These are phyloP conservation scores for Phorcus lineatus DNA, from an alignment of 2,888 invertebrate species.

Conservation along the genomic window DNA sequence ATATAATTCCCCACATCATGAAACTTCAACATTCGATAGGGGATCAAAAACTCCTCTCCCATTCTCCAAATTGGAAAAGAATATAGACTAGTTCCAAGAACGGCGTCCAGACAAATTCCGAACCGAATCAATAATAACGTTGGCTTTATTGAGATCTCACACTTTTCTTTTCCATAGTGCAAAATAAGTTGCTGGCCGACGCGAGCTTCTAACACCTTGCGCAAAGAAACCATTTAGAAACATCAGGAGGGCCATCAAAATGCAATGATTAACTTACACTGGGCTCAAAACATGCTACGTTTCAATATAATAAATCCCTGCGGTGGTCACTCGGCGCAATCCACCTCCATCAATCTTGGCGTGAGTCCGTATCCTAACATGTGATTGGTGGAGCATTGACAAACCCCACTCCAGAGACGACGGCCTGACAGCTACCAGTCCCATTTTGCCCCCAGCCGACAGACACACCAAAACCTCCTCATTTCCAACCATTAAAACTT, in stretches of 20 bases:
- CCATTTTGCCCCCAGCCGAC: slow-evolving; percentile 4
- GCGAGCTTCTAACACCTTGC: not conserved
- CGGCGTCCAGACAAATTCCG: not conserved
- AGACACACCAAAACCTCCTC: slow-evolving; percentile 16
- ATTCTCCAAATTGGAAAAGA: slow-evolving; percentile 12
- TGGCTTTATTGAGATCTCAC: slow-evolving; percentile 11
- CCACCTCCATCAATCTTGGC: slow-evolving; percentile 18
- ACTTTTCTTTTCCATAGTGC: slow-evolving; percentile 21
- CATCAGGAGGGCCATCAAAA: slow-evolving; percentile 18
- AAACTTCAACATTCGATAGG: slow-evolving; percentile 10
- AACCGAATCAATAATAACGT: slow-evolving; percentile 1
- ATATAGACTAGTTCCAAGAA: not conserved
- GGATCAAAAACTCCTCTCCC: slow-evolving; percentile 5
- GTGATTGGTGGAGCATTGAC: slow-evolving; percentile 13
- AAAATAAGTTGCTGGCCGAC: slow-evolving; percentile 17
- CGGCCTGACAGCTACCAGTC: not conserved
- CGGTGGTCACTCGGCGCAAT: slow-evolving; percentile 15
- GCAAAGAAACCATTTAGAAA: slow-evolving; percentile 24
- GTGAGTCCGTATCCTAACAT: slow-evolving; percentile 16
- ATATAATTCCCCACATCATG: not conserved
- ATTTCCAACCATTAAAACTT: slow-evolving; percentile 24
- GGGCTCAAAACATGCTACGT: slow-evolving; percentile 21
- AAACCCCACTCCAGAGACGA: slow-evolving; percentile 1
- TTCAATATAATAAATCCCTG: slow-evolving; percentile 23
- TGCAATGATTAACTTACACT: slow-evolving; percentile 20